These are phyloP conservation scores for Neoaliturus tenellus DNA, from an alignment of 2,888 invertebrate species.

Conservation along the genomic window DNA sequence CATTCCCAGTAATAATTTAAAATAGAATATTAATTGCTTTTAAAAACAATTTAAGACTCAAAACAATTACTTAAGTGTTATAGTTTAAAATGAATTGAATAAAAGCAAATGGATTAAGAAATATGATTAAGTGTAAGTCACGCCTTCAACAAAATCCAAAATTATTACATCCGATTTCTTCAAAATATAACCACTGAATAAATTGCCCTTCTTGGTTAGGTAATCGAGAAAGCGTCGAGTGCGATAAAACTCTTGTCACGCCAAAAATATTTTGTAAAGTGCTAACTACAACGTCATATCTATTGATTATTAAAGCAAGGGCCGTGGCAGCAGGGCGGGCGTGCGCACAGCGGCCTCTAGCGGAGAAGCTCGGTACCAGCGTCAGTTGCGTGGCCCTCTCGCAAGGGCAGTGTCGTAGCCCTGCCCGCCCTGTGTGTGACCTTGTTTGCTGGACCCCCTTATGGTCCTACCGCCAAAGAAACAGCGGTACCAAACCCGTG, in stretches of 20 bases:
- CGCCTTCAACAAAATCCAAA: too few species aligned
- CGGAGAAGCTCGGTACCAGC: conserved; percentile 2
- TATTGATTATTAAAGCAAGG: conserved; percentile 38
- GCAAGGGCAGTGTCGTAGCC: background rate
- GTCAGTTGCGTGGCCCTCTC: background rate
- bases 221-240: background rate
- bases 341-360: conserved; percentile 9
- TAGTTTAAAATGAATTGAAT: too few species aligned
- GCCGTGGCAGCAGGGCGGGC: conserved; percentile 1
- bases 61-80: too few species aligned
- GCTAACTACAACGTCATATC: conserved; percentile 35
- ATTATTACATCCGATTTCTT: too few species aligned
- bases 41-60: too few species aligned
- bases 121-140: too few species aligned
- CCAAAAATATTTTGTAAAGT: conserved; percentile 26
- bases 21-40: too few species aligned
- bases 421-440: background rate
- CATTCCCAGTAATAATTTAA: too few species aligned
- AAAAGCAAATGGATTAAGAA: too few species aligned
- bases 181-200: too few species aligned
- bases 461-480: too few species aligned
- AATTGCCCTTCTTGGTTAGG: background rate
- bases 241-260: background rate
- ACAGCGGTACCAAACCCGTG: background rate
- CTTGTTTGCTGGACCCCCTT: conserved; percentile 5